phyloP scores from a whole-genome alignment of 2,888 invertebrate species.

The Sisyra nigra region DNA sequence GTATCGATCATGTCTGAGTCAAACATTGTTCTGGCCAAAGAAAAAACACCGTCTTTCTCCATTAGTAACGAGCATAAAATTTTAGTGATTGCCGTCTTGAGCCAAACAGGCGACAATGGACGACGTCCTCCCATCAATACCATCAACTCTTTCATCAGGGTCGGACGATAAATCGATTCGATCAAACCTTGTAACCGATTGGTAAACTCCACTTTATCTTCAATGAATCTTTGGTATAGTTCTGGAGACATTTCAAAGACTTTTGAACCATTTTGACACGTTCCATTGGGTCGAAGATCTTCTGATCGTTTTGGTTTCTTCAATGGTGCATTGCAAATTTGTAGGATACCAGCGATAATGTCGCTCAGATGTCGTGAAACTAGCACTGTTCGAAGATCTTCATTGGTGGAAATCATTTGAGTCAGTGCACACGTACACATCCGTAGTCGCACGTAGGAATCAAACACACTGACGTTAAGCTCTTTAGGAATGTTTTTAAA shows the following conservation, averaged over 20 bases:
- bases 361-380: constrained; percentile 38
- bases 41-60: constrained; percentile 43
- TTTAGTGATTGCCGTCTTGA: constrained; percentile 39
- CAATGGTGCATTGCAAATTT: constrained; percentile 48
- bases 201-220: constrained; percentile 34
- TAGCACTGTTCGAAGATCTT: constrained; percentile 37
- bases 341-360: constrained; percentile 49
- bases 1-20: constrained; percentile 36
- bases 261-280: constrained; percentile 13
- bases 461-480: constrained; percentile 23
- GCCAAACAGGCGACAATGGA: constrained; percentile 41
- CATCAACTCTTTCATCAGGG: constrained; percentile 52
- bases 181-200: constrained; percentile 33
- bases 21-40: constrained; percentile 46
- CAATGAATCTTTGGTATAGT: constrained; percentile 31
- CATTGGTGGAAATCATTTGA: constrained; percentile 29
- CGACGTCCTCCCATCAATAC: constrained; percentile 37
- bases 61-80: constrained; percentile 42
- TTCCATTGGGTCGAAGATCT: constrained; percentile 23
- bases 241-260: constrained; percentile 37
- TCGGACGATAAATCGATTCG: constrained; percentile 37
- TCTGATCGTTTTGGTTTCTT: constrained; percentile 24
- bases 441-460: constrained; percentile 34
- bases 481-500: constrained; percentile 23
- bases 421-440: constrained; percentile 31